A percentile compares a stretch with the other conserved stretches of the same genome.
Conservation (phyloP, 1,140 invertebrate genomes). For the Drosophila chauvacae region DNA sequence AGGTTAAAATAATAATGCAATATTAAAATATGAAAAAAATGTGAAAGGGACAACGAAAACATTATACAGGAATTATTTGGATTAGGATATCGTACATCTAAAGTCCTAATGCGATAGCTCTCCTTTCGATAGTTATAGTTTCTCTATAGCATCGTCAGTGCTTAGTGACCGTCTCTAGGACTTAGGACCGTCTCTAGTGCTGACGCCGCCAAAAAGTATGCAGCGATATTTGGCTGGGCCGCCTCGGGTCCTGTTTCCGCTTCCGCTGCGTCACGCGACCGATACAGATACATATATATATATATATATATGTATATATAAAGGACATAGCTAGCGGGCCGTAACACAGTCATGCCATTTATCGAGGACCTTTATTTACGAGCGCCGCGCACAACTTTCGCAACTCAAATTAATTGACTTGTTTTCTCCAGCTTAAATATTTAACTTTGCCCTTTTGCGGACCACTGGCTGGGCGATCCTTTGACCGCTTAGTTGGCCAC, state of each 20-base stretch:
- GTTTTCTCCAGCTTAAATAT: slow-evolving; percentile 79
- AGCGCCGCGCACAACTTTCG: slow-evolving; percentile 24
- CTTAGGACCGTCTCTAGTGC: slow-evolving; percentile 5
- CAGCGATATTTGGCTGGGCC: slow-evolving; percentile 32
- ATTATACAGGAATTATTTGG: background rate
- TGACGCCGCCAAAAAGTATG: slow-evolving; percentile 58
- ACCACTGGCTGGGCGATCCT: slow-evolving; percentile 48
- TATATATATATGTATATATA: slow-evolving; percentile 35
- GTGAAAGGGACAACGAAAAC: background rate
- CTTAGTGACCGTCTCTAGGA: background rate
- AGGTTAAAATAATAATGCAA: no score
- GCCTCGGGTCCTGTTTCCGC: slow-evolving; percentile 9
- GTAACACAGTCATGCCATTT: slow-evolving; percentile 26
- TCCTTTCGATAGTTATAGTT: background rate
- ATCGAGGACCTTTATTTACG: slow-evolving; percentile 38
- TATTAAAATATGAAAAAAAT: no score
- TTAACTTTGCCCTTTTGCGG: slow-evolving; percentile 77
- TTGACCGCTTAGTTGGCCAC: slow-evolving; percentile 80
- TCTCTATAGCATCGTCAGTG: background rate
- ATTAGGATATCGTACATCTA: background rate
- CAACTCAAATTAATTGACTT: slow-evolving; percentile 82
- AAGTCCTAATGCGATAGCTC: background rate
- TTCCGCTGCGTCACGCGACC: slow-evolving; percentile 49
- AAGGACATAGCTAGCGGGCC: slow-evolving; percentile 29
- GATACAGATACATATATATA: slow-evolving; percentile 33